Evolutionary conservation across 2,888 invertebrate genomes (phyloP).

Genomic region (Creontiades dilutus): DNA sequence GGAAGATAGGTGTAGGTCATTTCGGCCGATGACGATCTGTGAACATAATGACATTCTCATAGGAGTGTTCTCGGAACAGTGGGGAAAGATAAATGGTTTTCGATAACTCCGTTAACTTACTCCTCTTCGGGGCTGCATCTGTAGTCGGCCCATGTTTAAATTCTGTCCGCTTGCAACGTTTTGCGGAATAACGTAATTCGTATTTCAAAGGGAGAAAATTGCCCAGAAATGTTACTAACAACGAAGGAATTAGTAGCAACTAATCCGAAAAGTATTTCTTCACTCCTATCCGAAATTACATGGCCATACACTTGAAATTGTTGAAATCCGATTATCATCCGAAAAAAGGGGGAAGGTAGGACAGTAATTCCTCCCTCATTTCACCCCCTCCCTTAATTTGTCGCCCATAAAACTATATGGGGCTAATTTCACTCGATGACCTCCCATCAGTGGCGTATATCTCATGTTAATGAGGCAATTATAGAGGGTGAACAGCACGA

Average conservation of each 20-base stretch:
- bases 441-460: slow-evolving; percentile 48
- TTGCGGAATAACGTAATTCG: background rate
- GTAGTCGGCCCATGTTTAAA: background rate
- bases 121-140: no score
- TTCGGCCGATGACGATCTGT: no score
- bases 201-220: background rate
- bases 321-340: slow-evolving; percentile 2
- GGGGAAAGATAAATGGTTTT: no score
- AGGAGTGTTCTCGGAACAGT: no score
- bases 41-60: no score
- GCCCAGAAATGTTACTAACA: background rate
- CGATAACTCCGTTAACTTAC: no score
- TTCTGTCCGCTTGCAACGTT: background rate
- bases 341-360: background rate
- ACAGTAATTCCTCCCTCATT: background rate
- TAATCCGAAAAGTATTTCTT: background rate
- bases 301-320: background rate
- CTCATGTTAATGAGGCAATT: slow-evolving; percentile 63
- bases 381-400: slow-evolving; percentile 32
- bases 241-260: background rate
- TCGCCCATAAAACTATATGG: slow-evolving; percentile 56
- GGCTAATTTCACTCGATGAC: slow-evolving; percentile 48
- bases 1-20: no score
- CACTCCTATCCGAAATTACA: background rate
- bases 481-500: slow-evolving; percentile 37